Evolutionary conservation across 2,797 vertebrate genomes (phyloP), one percentile per base, ranked within the genome.

Genomic region (Pitangus sulphuratus): DNA sequence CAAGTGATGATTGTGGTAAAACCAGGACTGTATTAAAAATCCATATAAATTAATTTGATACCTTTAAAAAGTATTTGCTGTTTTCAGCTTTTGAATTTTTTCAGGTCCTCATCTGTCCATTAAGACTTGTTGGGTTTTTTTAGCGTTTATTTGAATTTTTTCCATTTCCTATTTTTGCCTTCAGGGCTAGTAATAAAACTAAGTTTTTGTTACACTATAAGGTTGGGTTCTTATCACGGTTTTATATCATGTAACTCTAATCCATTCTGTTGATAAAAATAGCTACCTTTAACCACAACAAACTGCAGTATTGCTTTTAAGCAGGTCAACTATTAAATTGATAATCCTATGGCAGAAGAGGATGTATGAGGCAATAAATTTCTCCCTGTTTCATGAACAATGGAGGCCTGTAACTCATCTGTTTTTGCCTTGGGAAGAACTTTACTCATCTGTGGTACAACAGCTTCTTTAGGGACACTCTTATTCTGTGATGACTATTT

Each of bases 141-240:
- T 26, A 21, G 12, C 6, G 22, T 48, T 84, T 71, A 57, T 85
- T 93, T 66, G 8, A 62, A 31, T 89, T 68, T 89, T 89, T 89
- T 91, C 28, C n/a, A 71, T 62, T 93, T 87, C 35, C 64, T 70
- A 4, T 74, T 39, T 82, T 61, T 96, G 93, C 44, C 65, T 96
- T 88, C 66, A 65, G 78, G 79, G 48, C 30, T 92, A 45, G 53
- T 65, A 83, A 93, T 94, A 94, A 96, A 96, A 84, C 31, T 33
- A 76, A 91, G 58, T 85, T 94, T 77, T 83, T 90, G 53, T 87
- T 47, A 87, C 24, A 62, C 35, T 69, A 26, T 35, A 62, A 70
- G 30, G 14, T 47, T 90, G 64, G 25, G 14, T 70, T 88, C 86
- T 90, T 86, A 61, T 87, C 39, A 31, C 80, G 11, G 47, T 84